Evolutionary conservation across 2,797 vertebrate species (phyloP).

Genomic region (Numenius phaeopus): DNA sequence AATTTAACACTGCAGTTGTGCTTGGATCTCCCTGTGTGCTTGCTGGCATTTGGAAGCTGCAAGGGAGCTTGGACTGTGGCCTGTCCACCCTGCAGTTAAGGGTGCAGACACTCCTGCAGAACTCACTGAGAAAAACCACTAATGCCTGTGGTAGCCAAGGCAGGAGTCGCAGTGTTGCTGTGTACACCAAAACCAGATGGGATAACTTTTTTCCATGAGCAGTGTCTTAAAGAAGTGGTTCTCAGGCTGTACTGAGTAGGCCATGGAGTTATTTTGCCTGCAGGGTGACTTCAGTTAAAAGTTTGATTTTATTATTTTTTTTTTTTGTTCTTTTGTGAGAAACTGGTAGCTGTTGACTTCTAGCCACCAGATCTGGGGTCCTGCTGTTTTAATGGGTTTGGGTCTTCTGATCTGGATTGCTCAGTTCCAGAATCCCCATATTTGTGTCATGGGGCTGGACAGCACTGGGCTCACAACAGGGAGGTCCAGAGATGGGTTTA

Average conservation of each 20-base stretch:
- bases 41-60: background rate
- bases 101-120: background rate
- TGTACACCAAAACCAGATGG: background rate
- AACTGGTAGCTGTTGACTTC: background rate
- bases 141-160: background rate
- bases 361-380: background rate
- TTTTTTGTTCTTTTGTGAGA: background rate
- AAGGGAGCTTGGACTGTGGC: background rate
- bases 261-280: background rate
- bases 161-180: background rate
- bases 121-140: background rate
- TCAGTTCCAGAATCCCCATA: background rate
- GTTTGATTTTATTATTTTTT: background rate
- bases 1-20: background rate
- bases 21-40: background rate
- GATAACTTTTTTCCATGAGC: background rate
- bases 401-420: background rate
- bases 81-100: background rate
- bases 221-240: background rate
- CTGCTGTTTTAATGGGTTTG: background rate
- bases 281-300: background rate
- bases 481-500: background rate
- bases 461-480: background rate
- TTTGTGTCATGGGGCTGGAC: background rate
- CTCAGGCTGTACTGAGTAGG: background rate